These are phyloP conservation scores for Leptinotarsa texana DNA, from an alignment of 1,140 invertebrate genomes.

Conservation along the genomic window DNA sequence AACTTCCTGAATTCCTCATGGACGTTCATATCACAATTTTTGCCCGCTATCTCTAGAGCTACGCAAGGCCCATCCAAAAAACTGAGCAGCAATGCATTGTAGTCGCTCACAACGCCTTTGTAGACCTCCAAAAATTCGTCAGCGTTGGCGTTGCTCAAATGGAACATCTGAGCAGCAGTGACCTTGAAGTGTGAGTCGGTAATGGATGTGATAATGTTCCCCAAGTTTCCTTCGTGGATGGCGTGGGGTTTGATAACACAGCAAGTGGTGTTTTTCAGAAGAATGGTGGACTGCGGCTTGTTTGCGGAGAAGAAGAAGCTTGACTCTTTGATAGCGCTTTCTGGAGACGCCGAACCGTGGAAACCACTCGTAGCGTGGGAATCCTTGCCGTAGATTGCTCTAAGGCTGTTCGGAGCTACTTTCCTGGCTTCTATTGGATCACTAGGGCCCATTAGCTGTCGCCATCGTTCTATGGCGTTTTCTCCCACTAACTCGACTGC, in stretches of 20 bases:
- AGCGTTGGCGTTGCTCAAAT: constrained; percentile 77
- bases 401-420: constrained; percentile 64
- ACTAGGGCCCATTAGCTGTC: constrained; percentile 67
- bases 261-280: constrained; percentile 72
- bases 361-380: constrained; percentile 70
- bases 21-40: constrained; percentile 63
- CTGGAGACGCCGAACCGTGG: constrained; percentile 66
- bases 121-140: constrained; percentile 94
- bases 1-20: constrained; percentile 79
- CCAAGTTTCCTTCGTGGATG: constrained; percentile 71
- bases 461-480: constrained; percentile 63
- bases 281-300: constrained; percentile 61
- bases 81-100: constrained; percentile 61
- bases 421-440: constrained; percentile 67
- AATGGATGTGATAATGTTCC: constrained; percentile 75
- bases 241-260: constrained; percentile 93
- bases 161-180: constrained; percentile 77
- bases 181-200: constrained; percentile 75
- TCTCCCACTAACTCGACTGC: constrained; percentile 69
- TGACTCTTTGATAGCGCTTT: constrained; percentile 60
- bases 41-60: constrained; percentile 80
- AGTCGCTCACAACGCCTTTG: constrained; percentile 85
- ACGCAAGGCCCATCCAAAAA: constrained; percentile 75
- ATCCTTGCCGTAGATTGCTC: constrained; percentile 76
- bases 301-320: constrained; percentile 53